Conservation (phyloP, 2,888 invertebrate species). For the Sceliomorpha sp. region DNA sequence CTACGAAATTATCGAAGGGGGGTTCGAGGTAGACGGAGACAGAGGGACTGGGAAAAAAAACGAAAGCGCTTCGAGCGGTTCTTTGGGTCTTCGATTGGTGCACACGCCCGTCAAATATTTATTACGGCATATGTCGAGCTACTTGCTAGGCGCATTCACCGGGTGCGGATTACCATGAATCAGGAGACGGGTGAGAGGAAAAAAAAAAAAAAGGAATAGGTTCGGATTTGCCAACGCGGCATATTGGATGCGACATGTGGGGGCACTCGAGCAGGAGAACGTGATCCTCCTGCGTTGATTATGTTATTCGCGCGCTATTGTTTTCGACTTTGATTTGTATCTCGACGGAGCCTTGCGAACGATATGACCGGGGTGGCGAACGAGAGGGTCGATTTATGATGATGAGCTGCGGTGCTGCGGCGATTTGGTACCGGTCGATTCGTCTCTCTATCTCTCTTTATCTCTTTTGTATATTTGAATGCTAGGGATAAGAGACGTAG, state of each 20-base stretch:
- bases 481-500: too few relatives aligned
- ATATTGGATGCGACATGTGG: slow-evolving; percentile 61
- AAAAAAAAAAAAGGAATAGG: slow-evolving; percentile 69
- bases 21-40: too few relatives aligned
- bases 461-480: too few relatives aligned
- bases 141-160: slow-evolving; percentile 45
- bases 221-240: slow-evolving; percentile 62
- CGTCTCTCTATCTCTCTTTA: too few relatives aligned
- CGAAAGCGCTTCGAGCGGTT: slow-evolving; percentile 27
- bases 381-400: too few relatives aligned
- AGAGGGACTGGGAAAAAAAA: slow-evolving; percentile 2
- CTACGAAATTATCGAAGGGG: slow-evolving; percentile 13
- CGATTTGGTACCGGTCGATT: too few relatives aligned
- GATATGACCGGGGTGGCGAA: slow-evolving; percentile 33
- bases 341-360: slow-evolving; percentile 11
- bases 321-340: slow-evolving; percentile 54
- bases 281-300: slow-evolving; percentile 54
- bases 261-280: slow-evolving; percentile 56
- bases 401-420: too few relatives aligned
- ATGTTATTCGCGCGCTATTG: slow-evolving; percentile 47
- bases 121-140: slow-evolving; percentile 68
- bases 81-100: slow-evolving; percentile 52
- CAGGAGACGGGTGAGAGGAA: too few relatives aligned
- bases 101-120: slow-evolving; percentile 74
- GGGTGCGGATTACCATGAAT: slow-evolving; percentile 67